Base-by-base conservation (phyloP, 2,113 vertebrate species). In the Phylloscopus whistleri region DNA sequence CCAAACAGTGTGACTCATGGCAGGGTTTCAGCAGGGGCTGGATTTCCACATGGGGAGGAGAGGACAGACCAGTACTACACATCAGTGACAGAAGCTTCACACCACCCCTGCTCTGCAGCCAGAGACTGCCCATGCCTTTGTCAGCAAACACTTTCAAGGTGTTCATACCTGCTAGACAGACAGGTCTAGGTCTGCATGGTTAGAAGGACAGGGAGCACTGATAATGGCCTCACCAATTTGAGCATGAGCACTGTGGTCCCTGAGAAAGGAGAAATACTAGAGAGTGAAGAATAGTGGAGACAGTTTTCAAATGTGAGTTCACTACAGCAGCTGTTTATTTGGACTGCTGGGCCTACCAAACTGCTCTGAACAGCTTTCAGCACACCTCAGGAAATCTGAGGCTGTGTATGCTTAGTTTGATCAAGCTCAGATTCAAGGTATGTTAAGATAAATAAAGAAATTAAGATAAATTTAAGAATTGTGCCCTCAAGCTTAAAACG, bases 1-100 rank as follows among this genome's bases (percentile, higher is more conserved):
- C 23, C 31, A n/a, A 91, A 58, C 30, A 48, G 12, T 46, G 37
- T 56, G 28, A 72, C 31, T 76, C 33, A 39, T n/a, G 16, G 20
- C 30, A 51, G 11, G 23, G 9, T 31, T 89, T 82, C 41, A 53
- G 31, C 37, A 70, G 6, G 17, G 56, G 19, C 43, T 37, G 6
- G n/a, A 39, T 17, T 90, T 64, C 26, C 26, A 21, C 5, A 23
- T 0, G 0, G 27, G n/a, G 37, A 89, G 13, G 1, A 4, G 55
- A 82, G 41, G 70, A 41, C 24, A 52, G 33, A 56, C 0, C 48
- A 49, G 24, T 11, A 5, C 35, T 23, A 39, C 48, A 13, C 6
- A 24, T 3, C 20, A 80, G 31, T 44, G 46, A 21, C 13, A 82
- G 74, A 30, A 82, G 16, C 13, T 79, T 73, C 31, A 5, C 22